A percentile compares a stretch with the other conserved stretches of the same genome.
These are phyloP conservation scores for Champsocephalus esox DNA, from an alignment of 2,797 vertebrate species.

Conservation along the genomic window DNA sequence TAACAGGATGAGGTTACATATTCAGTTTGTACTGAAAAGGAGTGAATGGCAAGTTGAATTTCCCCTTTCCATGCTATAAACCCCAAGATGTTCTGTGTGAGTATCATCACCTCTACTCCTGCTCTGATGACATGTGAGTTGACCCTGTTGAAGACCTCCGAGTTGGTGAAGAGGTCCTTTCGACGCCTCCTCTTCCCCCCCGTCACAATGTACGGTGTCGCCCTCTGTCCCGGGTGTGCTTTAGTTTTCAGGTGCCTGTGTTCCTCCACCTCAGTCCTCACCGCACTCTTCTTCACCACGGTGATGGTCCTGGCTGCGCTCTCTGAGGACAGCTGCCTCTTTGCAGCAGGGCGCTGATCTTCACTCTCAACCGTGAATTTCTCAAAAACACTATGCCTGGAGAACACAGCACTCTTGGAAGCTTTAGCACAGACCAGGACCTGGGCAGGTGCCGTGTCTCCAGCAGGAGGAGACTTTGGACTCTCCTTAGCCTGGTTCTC, in stretches of 20 bases:
- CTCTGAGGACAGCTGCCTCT: conserved; percentile 85
- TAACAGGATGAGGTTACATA: not conserved
- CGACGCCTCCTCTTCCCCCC: conserved; percentile 66
- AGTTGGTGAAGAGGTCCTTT: conserved; percentile 80
- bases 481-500: conserved; percentile 30
- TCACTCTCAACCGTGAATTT: conserved; percentile 74
- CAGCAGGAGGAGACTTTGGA: conserved; percentile 2
- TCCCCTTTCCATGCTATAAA: not conserved
- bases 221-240: conserved; percentile 33
- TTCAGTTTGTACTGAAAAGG: not conserved
- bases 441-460: not conserved
- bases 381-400: conserved; percentile 65
- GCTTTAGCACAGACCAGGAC: conserved; percentile 20
- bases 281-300: conserved; percentile 83
- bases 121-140: conserved; percentile 77
- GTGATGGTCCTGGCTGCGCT: conserved; percentile 78
- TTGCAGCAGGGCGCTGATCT: conserved; percentile 80
- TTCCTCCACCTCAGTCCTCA: conserved; percentile 74
- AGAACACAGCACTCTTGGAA: conserved; percentile 36
- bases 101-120: conserved; percentile 79
- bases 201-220: rapidly evolving
- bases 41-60: not conserved
- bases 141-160: conserved; percentile 78
- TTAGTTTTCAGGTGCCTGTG: conserved; percentile 38
- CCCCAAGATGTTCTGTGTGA: not conserved